Evolutionary conservation across 1,140 invertebrate genomes (phyloP).

Genomic region (Homarus americanus): DNA sequence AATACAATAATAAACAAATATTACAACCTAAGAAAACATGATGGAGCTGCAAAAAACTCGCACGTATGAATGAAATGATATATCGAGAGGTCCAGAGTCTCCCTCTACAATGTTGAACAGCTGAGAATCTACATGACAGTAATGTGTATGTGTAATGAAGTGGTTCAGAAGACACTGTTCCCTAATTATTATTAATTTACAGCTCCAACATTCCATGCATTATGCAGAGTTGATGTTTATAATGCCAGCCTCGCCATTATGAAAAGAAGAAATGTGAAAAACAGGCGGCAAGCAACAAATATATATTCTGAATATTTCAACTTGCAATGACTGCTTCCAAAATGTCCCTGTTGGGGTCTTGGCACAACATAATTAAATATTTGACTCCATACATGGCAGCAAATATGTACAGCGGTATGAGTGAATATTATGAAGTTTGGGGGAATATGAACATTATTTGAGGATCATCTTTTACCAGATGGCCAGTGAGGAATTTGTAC

Average conservation of each 20-base stretch:
- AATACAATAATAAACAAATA: conserved; percentile 20
- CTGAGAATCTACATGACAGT: background rate
- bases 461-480: conserved; percentile 5
- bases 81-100: background rate
- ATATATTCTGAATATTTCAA: background rate
- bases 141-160: background rate
- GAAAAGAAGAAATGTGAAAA: background rate
- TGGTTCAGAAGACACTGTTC: background rate
- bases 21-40: conserved; percentile 17
- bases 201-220: conserved; percentile 1
- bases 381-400: conserved; percentile 18
- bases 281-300: background rate
- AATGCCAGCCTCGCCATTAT: background rate
- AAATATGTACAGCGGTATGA: conserved; percentile 36
- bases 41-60: background rate
- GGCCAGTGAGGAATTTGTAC: conserved; percentile 37
- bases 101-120: background rate
- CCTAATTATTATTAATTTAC: background rate
- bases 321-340: background rate
- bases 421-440: conserved; percentile 5
- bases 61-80: background rate
- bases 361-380: conserved; percentile 29
- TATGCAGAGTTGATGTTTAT: background rate
- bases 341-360: conserved; percentile 23
- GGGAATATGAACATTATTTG: conserved; percentile 15